These are phyloP conservation scores for Corvus moneduloides DNA, from an alignment of 2,113 vertebrate species.

Conservation along the genomic window DNA sequence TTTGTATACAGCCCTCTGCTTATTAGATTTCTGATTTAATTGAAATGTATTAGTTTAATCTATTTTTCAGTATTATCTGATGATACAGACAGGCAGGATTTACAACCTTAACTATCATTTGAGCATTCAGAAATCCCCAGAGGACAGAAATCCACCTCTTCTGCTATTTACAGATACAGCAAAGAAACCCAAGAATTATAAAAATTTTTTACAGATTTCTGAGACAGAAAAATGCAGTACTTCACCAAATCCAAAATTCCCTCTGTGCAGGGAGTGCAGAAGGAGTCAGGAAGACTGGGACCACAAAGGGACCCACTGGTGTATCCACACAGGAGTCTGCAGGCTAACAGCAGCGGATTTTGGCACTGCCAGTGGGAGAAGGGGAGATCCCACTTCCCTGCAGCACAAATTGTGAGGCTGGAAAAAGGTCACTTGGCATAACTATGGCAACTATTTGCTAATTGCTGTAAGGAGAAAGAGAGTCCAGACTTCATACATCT, in stretches of 20 bases:
- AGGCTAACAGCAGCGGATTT: neutral
- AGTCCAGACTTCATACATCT: neutral
- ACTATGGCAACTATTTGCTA: neutral
- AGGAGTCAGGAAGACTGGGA: neutral
- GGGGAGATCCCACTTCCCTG: neutral
- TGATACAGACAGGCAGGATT: neutral
- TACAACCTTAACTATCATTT: neutral
- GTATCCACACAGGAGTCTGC: neutral
- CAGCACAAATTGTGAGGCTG: neutral
- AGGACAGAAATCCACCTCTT: neutral
- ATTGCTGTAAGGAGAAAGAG: neutral
- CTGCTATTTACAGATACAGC: neutral
- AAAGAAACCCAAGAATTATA: neutral
- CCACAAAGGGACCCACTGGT: neutral
- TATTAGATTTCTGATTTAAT: neutral
- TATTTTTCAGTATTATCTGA: neutral
- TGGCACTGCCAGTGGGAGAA: rapidly evolving
- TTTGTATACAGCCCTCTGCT: neutral
- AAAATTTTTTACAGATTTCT: neutral
- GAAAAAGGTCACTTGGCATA: neutral
- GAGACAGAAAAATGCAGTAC: neutral
- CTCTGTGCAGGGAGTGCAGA: neutral
- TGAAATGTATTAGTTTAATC: neutral
- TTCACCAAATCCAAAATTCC: neutral
- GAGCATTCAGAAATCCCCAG: neutral